Evolutionary conservation across 2,888 invertebrate species (phyloP).

Genomic region (Euphydryas editha): DNA sequence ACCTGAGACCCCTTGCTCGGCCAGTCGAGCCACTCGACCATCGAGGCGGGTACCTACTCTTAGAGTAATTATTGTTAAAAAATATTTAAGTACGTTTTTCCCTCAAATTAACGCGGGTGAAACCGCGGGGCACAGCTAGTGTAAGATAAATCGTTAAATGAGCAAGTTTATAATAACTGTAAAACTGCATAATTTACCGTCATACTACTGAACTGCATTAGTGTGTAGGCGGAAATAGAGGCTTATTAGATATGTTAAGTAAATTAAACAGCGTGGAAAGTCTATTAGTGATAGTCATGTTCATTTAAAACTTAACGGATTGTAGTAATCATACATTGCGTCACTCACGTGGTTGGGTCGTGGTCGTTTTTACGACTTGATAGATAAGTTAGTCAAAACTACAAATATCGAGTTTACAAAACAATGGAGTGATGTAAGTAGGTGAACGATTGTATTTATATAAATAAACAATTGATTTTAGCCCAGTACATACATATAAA

Average conservation of each 20-base stretch:
- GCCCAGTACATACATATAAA: too few species aligned
- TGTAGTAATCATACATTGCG: conserved; percentile 31
- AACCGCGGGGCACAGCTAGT: too few species aligned
- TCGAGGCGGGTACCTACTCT: too few species aligned
- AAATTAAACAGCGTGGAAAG: conserved; percentile 18
- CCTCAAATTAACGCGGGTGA: too few species aligned
- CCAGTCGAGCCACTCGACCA: too few species aligned
- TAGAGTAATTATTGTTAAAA: too few species aligned
- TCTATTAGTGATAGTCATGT: conserved; percentile 35
- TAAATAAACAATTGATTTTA: not conserved
- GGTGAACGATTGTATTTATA: not conserved
- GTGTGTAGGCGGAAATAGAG: not conserved
- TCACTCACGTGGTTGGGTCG: conserved; percentile 32
- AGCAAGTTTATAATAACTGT: too few species aligned
- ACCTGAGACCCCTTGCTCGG: too few species aligned
- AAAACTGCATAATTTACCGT: not conserved
- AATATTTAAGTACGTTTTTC: too few species aligned
- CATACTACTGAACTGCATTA: not conserved
- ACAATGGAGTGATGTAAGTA: conserved; percentile 1
- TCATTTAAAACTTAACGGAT: conserved; percentile 37
- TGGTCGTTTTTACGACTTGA: conserved; percentile 21
- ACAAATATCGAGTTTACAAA: not conserved
- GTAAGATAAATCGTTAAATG: too few species aligned
- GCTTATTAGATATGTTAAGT: conserved; percentile 12
- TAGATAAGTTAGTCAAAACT: conserved; percentile 24